These are phyloP conservation scores for Deroplatys truncata DNA, from an alignment of 2,888 invertebrate genomes.

Conservation along the genomic window DNA sequence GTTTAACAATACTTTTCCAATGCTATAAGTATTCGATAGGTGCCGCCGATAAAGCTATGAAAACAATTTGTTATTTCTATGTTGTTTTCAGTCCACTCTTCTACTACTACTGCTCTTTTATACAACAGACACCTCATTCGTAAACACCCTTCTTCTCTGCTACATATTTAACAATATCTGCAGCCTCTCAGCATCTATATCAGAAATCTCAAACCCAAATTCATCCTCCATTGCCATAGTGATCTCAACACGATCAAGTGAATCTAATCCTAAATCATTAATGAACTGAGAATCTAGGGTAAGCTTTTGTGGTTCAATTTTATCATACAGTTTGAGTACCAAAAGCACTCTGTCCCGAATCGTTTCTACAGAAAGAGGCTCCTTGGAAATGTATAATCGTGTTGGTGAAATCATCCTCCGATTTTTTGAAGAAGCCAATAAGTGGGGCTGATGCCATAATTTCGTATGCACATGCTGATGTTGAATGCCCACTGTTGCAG, in stretches of 20 bases:
- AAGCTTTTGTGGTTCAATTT: constrained; percentile 86
- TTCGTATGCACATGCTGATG: constrained; percentile 27
- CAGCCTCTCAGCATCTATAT: constrained; percentile 92
- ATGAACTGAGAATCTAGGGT: constrained; percentile 93
- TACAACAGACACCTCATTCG: constrained; percentile 54
- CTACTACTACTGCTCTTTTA: no score
- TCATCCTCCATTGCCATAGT: constrained; percentile 99
- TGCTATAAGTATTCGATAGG: no score
- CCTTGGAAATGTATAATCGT: constrained; percentile 60
- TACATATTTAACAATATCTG: constrained; percentile 90
- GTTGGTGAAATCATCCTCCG: constrained; percentile 41
- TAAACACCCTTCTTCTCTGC: constrained; percentile 92
- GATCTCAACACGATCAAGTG: constrained; percentile 97
- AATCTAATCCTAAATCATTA: constrained; percentile 95
- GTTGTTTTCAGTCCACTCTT: neutral
- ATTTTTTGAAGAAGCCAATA: neutral
- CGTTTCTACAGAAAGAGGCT: constrained; percentile 75
- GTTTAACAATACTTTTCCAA: no score
- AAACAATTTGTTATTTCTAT: neutral
- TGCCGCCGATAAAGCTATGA: no score
- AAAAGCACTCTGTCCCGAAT: constrained; percentile 88
- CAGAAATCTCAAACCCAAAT: constrained; percentile 99
- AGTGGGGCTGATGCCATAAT: constrained; percentile 16
- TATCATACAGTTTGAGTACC: constrained; percentile 96
- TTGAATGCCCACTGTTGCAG: constrained; percentile 24